phyloP scores from a whole-genome alignment of 2,797 vertebrate species.

The Steatocranus sp. region DNA sequence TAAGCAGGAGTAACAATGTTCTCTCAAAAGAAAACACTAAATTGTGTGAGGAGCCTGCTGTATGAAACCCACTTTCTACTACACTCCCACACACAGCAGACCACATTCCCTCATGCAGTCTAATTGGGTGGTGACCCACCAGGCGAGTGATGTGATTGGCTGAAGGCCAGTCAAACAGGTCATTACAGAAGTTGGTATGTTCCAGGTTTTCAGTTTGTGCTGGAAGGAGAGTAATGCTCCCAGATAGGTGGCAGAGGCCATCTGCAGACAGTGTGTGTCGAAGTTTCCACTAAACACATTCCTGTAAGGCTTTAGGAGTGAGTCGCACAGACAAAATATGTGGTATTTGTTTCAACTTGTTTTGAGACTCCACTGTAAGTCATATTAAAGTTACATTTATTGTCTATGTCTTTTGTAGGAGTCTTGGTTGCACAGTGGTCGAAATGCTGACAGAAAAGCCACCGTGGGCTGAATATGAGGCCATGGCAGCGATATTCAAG shows the following conservation, averaged over 20 bases:
- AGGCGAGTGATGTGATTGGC: slow-evolving; percentile 56
- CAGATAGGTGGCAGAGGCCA: slow-evolving; percentile 21
- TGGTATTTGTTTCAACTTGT: slow-evolving; percentile 21
- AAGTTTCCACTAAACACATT: slow-evolving; percentile 57
- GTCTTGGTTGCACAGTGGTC: slow-evolving; percentile 95
- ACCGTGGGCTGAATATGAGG: slow-evolving; percentile 96
- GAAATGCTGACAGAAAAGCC: slow-evolving; percentile 99
- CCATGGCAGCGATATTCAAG: slow-evolving; percentile 99
- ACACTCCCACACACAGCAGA: slow-evolving; percentile 24
- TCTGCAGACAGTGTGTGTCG: not conserved
- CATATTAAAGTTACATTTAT: not conserved
- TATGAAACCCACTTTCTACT: slow-evolving; percentile 5
- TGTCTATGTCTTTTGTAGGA: slow-evolving; percentile 71
- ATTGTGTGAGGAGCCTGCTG: not conserved
- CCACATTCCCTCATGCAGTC: slow-evolving; percentile 32
- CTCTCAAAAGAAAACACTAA: not conserved
- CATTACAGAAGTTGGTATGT: slow-evolving; percentile 59
- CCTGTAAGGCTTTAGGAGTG: slow-evolving; percentile 8
- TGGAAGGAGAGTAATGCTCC: slow-evolving; percentile 1
- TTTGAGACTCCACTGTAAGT: not conserved
- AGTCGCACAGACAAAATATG: not conserved
- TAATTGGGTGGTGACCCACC: slow-evolving; percentile 48
- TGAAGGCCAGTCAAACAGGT: slow-evolving; percentile 49
- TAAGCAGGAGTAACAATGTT: not conserved
- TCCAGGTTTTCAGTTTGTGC: slow-evolving; percentile 26